Percentiles rank a stretch among this genome's conserved stretches.
These are phyloP conservation scores for Serrognathus titanus DNA, from an alignment of 2,888 invertebrate genomes.

Conservation along the genomic window DNA sequence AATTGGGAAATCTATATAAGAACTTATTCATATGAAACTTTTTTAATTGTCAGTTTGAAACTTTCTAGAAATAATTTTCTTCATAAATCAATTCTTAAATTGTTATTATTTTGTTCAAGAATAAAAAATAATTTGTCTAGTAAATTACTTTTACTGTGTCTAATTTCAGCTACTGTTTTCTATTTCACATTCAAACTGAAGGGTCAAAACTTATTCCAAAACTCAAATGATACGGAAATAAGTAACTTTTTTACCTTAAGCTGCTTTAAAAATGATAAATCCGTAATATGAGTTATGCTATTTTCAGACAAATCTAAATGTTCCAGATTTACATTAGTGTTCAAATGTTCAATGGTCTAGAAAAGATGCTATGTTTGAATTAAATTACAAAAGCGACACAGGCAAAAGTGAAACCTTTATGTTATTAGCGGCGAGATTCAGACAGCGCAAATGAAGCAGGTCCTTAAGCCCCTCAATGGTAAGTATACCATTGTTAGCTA, in stretches of 20 bases:
- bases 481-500: slow-evolving; percentile 84
- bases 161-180: too few species aligned
- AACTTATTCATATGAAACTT: too few species aligned
- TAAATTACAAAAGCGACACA: background rate
- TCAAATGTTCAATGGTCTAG: slow-evolving; percentile 82
- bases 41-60: too few species aligned
- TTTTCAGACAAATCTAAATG: slow-evolving; percentile 87
- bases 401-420: slow-evolving; percentile 61
- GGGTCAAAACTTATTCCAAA: too few species aligned
- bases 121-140: too few species aligned
- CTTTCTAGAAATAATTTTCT: too few species aligned
- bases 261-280: slow-evolving; percentile 76
- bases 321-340: slow-evolving; percentile 76
- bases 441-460: slow-evolving; percentile 71
- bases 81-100: too few species aligned
- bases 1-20: too few species aligned
- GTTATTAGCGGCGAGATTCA: slow-evolving; percentile 85
- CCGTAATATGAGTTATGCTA: slow-evolving; percentile 78
- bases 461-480: slow-evolving; percentile 89
- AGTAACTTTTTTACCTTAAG: slow-evolving; percentile 65
- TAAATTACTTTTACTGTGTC: too few species aligned
- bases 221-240: too few species aligned
- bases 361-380: slow-evolving; percentile 28
- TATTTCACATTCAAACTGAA: too few species aligned
- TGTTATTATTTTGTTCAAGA: too few species aligned